phyloP scores from a whole-genome alignment of 2,888 invertebrate species.

The Drosophila nigricruria region DNA sequence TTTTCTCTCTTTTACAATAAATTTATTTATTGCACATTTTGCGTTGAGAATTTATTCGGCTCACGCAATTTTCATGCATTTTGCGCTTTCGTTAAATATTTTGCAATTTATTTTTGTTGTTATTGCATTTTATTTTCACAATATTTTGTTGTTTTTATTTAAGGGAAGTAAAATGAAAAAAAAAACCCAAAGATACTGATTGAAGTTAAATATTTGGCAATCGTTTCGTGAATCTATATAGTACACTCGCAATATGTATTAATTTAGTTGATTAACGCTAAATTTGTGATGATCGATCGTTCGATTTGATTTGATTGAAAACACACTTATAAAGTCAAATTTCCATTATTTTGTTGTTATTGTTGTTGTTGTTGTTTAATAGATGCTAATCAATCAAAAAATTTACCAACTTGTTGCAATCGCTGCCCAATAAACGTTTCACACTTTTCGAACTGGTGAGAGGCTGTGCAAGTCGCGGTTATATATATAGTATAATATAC shows the following conservation, averaged over 20 bases:
- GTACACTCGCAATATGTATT: slow-evolving; percentile 16
- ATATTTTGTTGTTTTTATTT: slow-evolving; percentile 4
- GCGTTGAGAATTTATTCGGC: slow-evolving; percentile 68
- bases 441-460: slow-evolving; percentile 43
- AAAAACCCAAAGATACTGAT: slow-evolving; percentile 36
- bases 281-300: slow-evolving; percentile 28
- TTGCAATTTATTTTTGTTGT: slow-evolving; percentile 54
- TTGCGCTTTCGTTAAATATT: slow-evolving; percentile 56
- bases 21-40: slow-evolving; percentile 55
- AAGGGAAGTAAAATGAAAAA: slow-evolving; percentile 14
- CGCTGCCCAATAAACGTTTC: slow-evolving; percentile 37
- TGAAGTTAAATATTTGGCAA: slow-evolving; percentile 57
- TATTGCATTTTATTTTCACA: slow-evolving; percentile 22
- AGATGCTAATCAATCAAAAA: slow-evolving; percentile 59
- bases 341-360: not conserved
- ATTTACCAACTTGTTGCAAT: slow-evolving; percentile 68
- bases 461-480: slow-evolving; percentile 41
- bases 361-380: not conserved
- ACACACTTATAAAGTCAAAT: slow-evolving; percentile 24
- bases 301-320: slow-evolving; percentile 23
- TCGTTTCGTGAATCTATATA: slow-evolving; percentile 21
- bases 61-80: slow-evolving; percentile 67
- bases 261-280: slow-evolving; percentile 18
- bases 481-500: not conserved
- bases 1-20: slow-evolving; percentile 35